phyloP scores from a whole-genome alignment of 92 coral and sea anemone species.

The Porites divaricata region DNA sequence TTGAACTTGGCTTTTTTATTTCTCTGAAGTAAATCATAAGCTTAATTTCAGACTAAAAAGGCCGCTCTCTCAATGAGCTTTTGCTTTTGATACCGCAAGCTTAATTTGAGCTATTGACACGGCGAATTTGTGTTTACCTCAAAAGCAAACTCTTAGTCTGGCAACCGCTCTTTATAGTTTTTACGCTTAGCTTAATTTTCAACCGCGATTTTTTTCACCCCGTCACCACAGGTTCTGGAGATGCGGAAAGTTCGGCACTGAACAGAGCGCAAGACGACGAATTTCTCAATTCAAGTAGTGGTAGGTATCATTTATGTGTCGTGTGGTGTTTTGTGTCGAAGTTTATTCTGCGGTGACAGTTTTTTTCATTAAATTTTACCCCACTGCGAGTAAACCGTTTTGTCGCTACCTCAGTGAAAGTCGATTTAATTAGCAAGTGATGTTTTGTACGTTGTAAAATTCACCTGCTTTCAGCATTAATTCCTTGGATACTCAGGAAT shows the following conservation, averaged over 20 bases:
- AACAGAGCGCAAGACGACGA: slow-evolving; percentile 60
- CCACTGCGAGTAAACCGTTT: not conserved
- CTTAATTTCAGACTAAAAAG: not conserved
- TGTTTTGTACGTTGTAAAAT: not conserved
- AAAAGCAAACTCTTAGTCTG: no score
- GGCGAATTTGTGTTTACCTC: not conserved
- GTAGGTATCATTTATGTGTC: slow-evolving; percentile 12
- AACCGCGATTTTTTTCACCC: no score
- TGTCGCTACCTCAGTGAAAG: slow-evolving; percentile 25
- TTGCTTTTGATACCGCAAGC: not conserved
- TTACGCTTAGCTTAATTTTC: no score
- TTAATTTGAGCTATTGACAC: slow-evolving; percentile 1
- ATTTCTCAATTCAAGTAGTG: slow-evolving; percentile 6
- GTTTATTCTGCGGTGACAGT: not conserved
- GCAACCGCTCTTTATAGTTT: no score
- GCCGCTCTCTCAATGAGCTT: not conserved
- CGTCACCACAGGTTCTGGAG: slow-evolving; percentile 53
- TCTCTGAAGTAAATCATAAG: not conserved
- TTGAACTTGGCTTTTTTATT: not conserved
- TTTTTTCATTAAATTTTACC: not conserved
- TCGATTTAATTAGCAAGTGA: slow-evolving; percentile 1
- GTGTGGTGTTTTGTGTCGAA: not conserved
- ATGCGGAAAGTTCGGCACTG: slow-evolving; percentile 45
- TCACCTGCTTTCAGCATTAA: slow-evolving; percentile 7
- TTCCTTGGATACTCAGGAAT: slow-evolving; percentile 44